Evolutionary conservation across 2,888 invertebrate genomes (phyloP), one percentile per base, ranked within the genome.

Genomic region (Cosmia pyralina): DNA sequence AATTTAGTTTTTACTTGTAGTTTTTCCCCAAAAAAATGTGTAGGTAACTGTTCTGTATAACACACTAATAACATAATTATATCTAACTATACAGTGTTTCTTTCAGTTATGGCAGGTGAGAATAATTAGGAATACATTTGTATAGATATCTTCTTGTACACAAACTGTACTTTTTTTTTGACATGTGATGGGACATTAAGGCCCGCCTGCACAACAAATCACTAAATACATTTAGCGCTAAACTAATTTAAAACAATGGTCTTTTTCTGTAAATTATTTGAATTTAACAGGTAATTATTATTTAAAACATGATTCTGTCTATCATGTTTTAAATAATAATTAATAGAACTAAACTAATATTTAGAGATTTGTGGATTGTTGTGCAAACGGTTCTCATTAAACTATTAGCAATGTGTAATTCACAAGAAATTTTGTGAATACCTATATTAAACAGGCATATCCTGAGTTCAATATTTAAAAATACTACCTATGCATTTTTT

Each of bases 91-190:
- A 22, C 84, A 88, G 87, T 88, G 53, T 92, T 90, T 92, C 82
- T 93, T 92, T 88, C 93, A 93, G 93, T 91, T 66, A 57, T 89
- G 78, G 77, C 90, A 91, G 92, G 91, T 92, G 90, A 92, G 88
- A 79, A 85, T 85, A 86, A 85, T 69, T 79, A 57, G n/a, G 19
- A 4, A 82, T 74, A 79, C 79, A 83, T 79, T 79, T 85, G 72
- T 88, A 78, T 76, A 46, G 11, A 46, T 46, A 48, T 48, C 48
- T 15, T 48, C 17, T 48, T 15, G 17, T 17, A 15, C 48, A 6
- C 48, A 48, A 38, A 38, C 38, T 6, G 15, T n/a, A 62, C 38
- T 68, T 17, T 28, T 34, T 3, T n/a, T n/a, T 34, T 48, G 4
- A 38, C 38, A 38, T 38, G 8, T 13, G 6, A 67, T 28, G 10